Percentiles rank a stretch among this genome's conserved stretches.
Evolutionary conservation across 2,888 invertebrate species (phyloP).

Genomic region (Neuroscelio doddi): DNA sequence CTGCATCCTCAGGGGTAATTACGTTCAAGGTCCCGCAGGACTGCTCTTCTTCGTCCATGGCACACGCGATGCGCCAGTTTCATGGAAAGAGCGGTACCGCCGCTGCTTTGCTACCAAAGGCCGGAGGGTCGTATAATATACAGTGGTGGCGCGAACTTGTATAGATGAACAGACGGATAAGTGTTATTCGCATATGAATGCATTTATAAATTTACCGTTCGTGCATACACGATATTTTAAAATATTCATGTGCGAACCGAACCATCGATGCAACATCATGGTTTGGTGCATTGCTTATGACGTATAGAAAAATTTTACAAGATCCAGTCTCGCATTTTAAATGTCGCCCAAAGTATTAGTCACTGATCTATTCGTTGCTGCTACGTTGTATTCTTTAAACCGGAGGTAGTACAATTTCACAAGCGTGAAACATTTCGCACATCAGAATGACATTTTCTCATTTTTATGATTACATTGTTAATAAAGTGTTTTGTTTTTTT

Average conservation of each 20-base stretch:
- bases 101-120: conserved; percentile 46
- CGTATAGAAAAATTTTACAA: not conserved
- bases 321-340: not conserved
- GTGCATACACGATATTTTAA: conserved; percentile 47
- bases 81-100: conserved; percentile 53
- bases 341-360: too few relatives aligned
- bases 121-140: conserved; percentile 49
- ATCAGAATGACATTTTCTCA: too few relatives aligned
- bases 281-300: conserved; percentile 40
- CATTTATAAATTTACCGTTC: conserved; percentile 49
- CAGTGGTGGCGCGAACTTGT: conserved; percentile 44
- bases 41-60: conserved; percentile 50
- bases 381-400: too few relatives aligned
- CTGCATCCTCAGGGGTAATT: conserved; percentile 45
- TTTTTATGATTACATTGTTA: too few relatives aligned
- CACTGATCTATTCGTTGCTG: too few relatives aligned
- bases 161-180: conserved; percentile 57
- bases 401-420: too few relatives aligned
- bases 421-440: not conserved
- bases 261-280: conserved; percentile 42
- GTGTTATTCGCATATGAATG: conserved; percentile 59
- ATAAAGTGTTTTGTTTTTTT: too few relatives aligned
- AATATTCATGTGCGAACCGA: conserved; percentile 51
- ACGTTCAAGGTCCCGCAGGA: conserved; percentile 52
- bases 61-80: conserved; percentile 60